Evolutionary conservation across 2,113 vertebrate species (phyloP), one percentile per base, ranked within the genome.

Genomic region (Xiphophorus hellerii): DNA sequence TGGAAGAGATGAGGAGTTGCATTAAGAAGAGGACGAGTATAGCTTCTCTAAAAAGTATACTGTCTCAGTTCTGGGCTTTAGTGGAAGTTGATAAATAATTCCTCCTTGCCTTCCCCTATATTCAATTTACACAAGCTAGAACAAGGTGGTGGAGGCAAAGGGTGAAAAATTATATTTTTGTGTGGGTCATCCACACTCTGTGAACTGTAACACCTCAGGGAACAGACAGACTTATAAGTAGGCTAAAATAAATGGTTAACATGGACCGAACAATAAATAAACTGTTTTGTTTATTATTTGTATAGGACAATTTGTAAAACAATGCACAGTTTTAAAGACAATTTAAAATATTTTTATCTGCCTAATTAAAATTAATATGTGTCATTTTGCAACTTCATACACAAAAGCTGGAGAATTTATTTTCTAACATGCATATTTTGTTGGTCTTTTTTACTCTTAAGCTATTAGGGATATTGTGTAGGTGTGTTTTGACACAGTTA

Each of bases 121-220:
- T 96, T 94, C 89, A 94, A 94, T 96, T 95, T 92, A 94, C 92
- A 79, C 87, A 90, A 90, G 87, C 80, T 87, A 84, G 87, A 92
- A 91, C 5, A 62, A 91, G 66, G 39, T 72, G 68, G 25, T 44
- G 25, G 44, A 65, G 25, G 62, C 31, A 71, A 90, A 63, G 51
- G 69, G 66, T 48, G n/a, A 74, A 66, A 84, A 85, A 86, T 71
- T 35, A 79, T 86, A 84, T 82, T 78, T 74, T 65, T 73, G 33
- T 13, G 37, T 25, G 44, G 65, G 39, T 94, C 94, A 93, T 92
- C 92, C 88, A 93, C 91, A 92, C 94, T 92, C 88, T 94, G 89
- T 93, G 92, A 92, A 58, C 51, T 58, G 25, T 58, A 58, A 91
- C 75, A 80, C 82, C 88, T 28, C 17, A n/a, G 60, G 71, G 28